phyloP scores from a whole-genome alignment of 2,888 invertebrate species.

The Camptogramma bilineatum region DNA sequence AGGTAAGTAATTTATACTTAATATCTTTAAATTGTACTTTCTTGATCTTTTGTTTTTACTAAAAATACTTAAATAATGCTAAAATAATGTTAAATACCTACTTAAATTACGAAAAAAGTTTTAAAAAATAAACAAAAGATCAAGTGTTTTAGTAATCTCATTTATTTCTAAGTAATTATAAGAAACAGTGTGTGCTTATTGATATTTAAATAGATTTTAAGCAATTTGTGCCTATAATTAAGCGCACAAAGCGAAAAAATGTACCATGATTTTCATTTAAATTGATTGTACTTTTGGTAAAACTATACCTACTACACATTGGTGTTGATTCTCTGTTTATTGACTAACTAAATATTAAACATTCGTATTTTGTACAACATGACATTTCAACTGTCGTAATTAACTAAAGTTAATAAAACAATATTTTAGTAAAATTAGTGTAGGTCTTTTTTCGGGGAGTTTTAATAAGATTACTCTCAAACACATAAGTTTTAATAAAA shows the following conservation, averaged over 20 bases:
- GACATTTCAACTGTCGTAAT: too few species aligned
- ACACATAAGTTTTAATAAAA: too few species aligned
- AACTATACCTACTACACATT: background rate
- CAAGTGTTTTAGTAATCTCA: constrained; percentile 41
- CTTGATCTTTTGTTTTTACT: background rate
- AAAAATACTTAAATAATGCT: background rate
- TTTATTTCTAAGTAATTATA: constrained; percentile 42
- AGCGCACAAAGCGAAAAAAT: constrained; percentile 14
- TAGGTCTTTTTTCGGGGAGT: too few species aligned
- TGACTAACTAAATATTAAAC: too few species aligned
- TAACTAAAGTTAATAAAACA: too few species aligned
- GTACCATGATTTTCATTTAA: background rate
- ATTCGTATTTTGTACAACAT: too few species aligned
- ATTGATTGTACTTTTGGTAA: background rate
- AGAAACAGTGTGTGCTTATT: constrained; percentile 45
- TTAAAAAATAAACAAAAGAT: constrained; percentile 23
- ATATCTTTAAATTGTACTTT: background rate
- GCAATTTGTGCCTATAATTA: constrained; percentile 13
- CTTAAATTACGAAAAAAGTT: background rate
- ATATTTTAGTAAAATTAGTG: too few species aligned
- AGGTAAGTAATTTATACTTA: background rate
- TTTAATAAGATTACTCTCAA: too few species aligned
- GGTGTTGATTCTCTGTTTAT: too few species aligned
- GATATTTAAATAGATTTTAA: constrained; percentile 36
- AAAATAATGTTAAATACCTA: too few species aligned